Evolutionary conservation across 2,888 invertebrate species (phyloP), one percentile per base, ranked within the genome.

Genomic region (Apamea sordens): DNA sequence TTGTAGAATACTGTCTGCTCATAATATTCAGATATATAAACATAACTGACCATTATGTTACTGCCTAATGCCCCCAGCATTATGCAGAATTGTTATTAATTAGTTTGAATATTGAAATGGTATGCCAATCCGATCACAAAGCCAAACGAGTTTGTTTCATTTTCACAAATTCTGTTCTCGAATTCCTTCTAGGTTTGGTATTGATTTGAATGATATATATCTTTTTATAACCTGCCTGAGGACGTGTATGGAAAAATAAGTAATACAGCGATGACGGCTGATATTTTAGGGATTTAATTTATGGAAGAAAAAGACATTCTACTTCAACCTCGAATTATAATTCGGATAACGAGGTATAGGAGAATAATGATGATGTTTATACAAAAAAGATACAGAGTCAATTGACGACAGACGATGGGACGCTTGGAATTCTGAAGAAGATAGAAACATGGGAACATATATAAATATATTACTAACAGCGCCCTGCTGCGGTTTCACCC

Each of bases 1-100:
- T 88, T 87, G 64, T 69, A 72, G 67, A 75, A 88, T 76, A 80
- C 77, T 61, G 63, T 21, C 36, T 63, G 68, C 63, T 77, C 68
- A 68, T 77, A 78, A 77, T 76, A 80, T 78, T 80, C 64, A 59
- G 53, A 74, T 82, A 76, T 71, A 44, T 85, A 76, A 78, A 76
- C 68, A 36, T 47, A 74, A 47, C 79, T 76, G 76, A 64, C 64
- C 75, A 78, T 82, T 72, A 82, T 80, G 59, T 71, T 85, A n/a
- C 80, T 73, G 61, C 68, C 53, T 61, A 82, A 82, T 77, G 53
- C 67, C 68, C 36, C 63, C 56, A 41, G 63, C 82, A 79, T 73
- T 84, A 84, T 65, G 76, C 70, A 36, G 65, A 73, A 73, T 85
- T 80, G 73, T 84, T 82, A 82, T 69, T 82, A 84, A 82, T 84